These are phyloP conservation scores for Dexiosoma caninum DNA, from an alignment of 2,888 invertebrate species.

Conservation along the genomic window DNA sequence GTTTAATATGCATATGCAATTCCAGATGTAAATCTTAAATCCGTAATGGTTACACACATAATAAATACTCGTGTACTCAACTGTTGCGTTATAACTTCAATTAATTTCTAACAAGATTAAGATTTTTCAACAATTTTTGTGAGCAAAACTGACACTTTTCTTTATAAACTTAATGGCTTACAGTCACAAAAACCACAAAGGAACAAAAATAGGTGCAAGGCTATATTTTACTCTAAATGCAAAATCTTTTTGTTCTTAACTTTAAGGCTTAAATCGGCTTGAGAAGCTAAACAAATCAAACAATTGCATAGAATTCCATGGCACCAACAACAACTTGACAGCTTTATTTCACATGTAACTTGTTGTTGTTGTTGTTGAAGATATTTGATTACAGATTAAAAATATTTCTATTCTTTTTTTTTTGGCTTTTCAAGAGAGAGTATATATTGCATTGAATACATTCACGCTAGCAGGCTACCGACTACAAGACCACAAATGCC, in stretches of 20 bases:
- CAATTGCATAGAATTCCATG: background rate
- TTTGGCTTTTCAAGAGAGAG: background rate
- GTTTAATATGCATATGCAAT: background rate
- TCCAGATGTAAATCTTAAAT: background rate
- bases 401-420: too few relatives aligned
- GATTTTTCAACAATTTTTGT: slow-evolving; percentile 24
- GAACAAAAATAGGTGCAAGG: background rate
- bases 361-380: slow-evolving; percentile 7
- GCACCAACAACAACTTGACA: slow-evolving; percentile 16
- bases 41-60: background rate
- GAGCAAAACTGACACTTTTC: slow-evolving; percentile 17
- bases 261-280: background rate
- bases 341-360: slow-evolving; percentile 37
- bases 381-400: slow-evolving; percentile 34
- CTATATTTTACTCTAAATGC: background rate
- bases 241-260: background rate
- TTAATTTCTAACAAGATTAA: slow-evolving; percentile 30
- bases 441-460: too few relatives aligned
- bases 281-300: background rate
- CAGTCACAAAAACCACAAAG: background rate
- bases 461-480: too few relatives aligned
- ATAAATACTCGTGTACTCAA: background rate
- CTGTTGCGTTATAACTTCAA: background rate
- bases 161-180: slow-evolving; percentile 14
- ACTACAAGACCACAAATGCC: too few relatives aligned